Percentiles rank a stretch among this genome's conserved stretches.
Evolutionary conservation across 2,797 vertebrate genomes (phyloP).

Genomic region (Menidia menidia): DNA sequence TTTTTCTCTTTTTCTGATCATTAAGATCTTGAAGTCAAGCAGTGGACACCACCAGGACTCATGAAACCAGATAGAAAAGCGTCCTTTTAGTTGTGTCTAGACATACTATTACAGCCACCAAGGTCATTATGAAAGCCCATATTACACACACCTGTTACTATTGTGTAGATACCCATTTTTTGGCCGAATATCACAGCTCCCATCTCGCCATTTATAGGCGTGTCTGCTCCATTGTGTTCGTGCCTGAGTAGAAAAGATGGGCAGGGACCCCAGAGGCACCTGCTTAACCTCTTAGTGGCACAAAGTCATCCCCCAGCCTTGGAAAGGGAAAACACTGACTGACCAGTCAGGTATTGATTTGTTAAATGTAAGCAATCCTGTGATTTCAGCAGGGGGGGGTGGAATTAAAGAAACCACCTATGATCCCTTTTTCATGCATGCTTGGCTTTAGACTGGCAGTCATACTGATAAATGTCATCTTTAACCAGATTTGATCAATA

Average conservation of each 20-base stretch:
- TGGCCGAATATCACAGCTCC: conserved; percentile 71
- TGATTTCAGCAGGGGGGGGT: conserved; percentile 39
- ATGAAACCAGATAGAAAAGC: conserved; percentile 58
- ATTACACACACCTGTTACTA: conserved; percentile 82
- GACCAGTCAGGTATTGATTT: conserved; percentile 65
- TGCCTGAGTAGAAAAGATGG: conserved; percentile 72
- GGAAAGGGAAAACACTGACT: conserved; percentile 63
- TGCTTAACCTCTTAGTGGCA: conserved; percentile 30
- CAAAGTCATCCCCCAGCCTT: conserved; percentile 62
- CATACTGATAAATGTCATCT: neutral
- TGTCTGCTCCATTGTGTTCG: conserved; percentile 77
- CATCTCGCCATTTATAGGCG: conserved; percentile 77
- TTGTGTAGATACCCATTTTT: conserved; percentile 75
- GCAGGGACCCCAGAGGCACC: conserved; percentile 67
- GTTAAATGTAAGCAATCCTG: conserved; percentile 60
- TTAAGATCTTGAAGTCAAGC: conserved; percentile 34
- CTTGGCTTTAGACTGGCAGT: conserved; percentile 17
- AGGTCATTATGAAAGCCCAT: conserved; percentile 76
- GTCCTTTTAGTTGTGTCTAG: conserved; percentile 77
- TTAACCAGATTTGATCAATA: neutral
- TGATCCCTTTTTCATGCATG: conserved; percentile 28
- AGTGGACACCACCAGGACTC: conserved; percentile 45
- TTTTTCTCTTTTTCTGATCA: conserved; percentile 27
- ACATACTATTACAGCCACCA: conserved; percentile 74
- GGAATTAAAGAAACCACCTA: conserved; percentile 34